These are phyloP conservation scores for Alligator mississippiensis DNA, from an alignment of 2,113 vertebrate species.

Conservation along the genomic window DNA sequence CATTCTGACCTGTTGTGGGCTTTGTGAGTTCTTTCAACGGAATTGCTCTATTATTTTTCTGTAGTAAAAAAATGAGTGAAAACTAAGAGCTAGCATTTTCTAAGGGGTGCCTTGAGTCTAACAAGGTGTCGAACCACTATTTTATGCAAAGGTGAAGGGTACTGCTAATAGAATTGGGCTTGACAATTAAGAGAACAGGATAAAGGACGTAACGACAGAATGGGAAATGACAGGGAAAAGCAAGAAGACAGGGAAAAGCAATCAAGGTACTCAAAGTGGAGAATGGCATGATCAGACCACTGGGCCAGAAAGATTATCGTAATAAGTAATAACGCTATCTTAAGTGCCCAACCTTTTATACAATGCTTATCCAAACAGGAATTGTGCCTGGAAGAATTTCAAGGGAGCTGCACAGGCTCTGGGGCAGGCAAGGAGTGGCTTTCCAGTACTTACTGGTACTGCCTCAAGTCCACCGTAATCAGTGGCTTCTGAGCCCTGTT, in stretches of 20 bases:
- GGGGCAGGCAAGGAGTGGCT: fast-evolving
- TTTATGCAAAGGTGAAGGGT: not conserved
- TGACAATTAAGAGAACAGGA: constrained; percentile 31
- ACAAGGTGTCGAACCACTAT: too few relatives aligned
- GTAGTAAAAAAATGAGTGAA: too few relatives aligned
- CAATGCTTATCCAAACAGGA: not conserved
- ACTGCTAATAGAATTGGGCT: not conserved
- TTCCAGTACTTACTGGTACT: not conserved
- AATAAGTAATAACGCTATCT: not conserved
- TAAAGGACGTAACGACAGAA: not conserved
- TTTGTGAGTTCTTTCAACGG: too few relatives aligned
- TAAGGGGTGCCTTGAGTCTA: too few relatives aligned
- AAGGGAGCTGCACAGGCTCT: not conserved
- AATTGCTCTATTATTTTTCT: too few relatives aligned
- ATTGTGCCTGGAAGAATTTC: not conserved
- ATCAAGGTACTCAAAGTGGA: not conserved
- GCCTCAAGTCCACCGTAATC: not conserved
- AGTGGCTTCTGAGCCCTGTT: not conserved
- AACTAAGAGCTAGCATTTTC: too few relatives aligned
- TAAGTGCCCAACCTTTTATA: fast-evolving
- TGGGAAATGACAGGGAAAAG: not conserved
- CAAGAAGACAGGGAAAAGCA: not conserved
- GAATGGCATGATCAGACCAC: not conserved
- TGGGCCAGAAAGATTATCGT: not conserved
- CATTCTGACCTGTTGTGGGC: too few relatives aligned